Base-by-base conservation (phyloP, 2,888 invertebrate species). In the Pharmacophagus antenor region DNA sequence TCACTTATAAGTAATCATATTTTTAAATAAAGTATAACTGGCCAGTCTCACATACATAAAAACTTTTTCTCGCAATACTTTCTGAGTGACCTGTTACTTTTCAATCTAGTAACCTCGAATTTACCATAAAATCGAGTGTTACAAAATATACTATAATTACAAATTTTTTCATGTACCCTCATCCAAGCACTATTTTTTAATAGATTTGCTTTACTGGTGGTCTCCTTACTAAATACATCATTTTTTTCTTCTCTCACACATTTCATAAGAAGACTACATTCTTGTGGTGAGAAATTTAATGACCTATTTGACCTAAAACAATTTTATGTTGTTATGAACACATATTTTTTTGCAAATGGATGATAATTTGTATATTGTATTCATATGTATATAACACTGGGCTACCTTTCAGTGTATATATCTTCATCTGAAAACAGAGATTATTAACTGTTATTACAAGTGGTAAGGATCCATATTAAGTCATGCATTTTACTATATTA, bases 201-300 rank as follows among this genome's bases (percentile, higher is more conserved):
- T 58, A 74, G 70, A 58, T 70, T 72, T 22, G 76, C 70, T 58
- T 68, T 68, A 20, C 67, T 56, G 27, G 78, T 73, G n/a, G 58
- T 71, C 10, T 66, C 70, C 63, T 77, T 83, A 3, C 63, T 70
- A 56, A 88, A 80, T 31, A 89, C 65, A 56, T 73, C 63, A 44
- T 76, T 74, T 61, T 84, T 87, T 66, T 90, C 89, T 62, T 77
- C 70, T 62, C 77, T 77, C 2, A 86, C 84, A 71, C 87, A 88
- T 64, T 84, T 76, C 8, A 90, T 67, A 12, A 90, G 67, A 1
- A 88, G 67, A 62, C 71, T 77, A 61, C 82, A 84, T 62, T 90
- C 90, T 60, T 79, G 69, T 1, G 83, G 76, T 1, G 84, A 75
- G 65, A 89, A 90, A 59, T 85, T 83, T 7, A 74, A 62, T 37